Evolutionary conservation across 92 coral and sea anemone species (phyloP), one percentile per base, ranked within the genome.

Genomic region (Palythoa grandiflora): DNA sequence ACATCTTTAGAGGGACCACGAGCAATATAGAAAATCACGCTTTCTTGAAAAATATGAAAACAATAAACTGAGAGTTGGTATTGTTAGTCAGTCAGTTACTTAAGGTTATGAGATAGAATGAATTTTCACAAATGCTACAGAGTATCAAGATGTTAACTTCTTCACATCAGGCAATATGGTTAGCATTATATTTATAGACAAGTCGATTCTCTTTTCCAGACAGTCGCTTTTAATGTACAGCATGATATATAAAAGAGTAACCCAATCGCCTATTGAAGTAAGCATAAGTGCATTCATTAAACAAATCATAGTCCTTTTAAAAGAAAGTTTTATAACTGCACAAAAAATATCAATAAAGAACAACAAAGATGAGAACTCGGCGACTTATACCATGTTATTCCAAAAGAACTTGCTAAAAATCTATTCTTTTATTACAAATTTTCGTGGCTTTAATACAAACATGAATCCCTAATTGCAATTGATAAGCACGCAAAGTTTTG

Each of bases 1-100:
- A 81, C 86, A 81, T 68, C 75, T 63, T 80, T 10, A 44, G 21
- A 81, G 20, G 75, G 75, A 81, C 47, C 76, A 21, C 36, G 86
- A 39, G 21, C 86, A 81, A 81, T 81, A 81, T 81, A 66, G 15
- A 48, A 81, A 81, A 81, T 66, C 86, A 81, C 86, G 86, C 86
- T 81, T 81, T 19, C 75, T 81, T 20, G 63, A 81, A 81, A 52
- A 81, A 40, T 17, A 63, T 40, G 28, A 81, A 81, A 81, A 68
- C 60, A 66, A 65, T 81, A 13, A 81, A 81, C 73, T 47, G n/a
- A 21, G 76, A 5, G 51, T 21, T 65, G 74, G 63, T 66, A 65
- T 81, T 81, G 74, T 12, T 66, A 1, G 28, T 37, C 47, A 47
- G 40, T 66, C 17, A 20, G 11, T 48, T 48, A 21, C 21, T 81